phyloP scores from a whole-genome alignment of 2,797 vertebrate genomes.

The Etheostoma nigrum region DNA sequence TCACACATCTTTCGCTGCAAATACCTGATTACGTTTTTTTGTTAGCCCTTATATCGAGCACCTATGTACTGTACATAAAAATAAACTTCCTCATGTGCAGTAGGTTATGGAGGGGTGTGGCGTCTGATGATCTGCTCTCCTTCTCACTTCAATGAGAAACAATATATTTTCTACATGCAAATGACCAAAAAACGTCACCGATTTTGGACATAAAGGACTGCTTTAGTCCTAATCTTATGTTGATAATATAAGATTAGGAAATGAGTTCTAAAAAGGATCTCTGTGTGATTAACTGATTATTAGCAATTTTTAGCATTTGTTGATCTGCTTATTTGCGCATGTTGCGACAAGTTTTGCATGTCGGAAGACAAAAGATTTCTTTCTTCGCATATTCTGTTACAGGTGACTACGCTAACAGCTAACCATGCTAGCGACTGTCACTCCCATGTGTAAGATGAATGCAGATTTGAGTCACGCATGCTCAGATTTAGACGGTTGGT shows the following conservation, averaged over 20 bases:
- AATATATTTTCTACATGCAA: background rate
- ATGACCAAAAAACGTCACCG: background rate
- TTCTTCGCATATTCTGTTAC: background rate
- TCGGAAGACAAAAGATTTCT: background rate
- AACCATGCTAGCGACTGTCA: background rate
- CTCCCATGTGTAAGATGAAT: no score
- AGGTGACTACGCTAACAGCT: background rate
- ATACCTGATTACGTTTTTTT: constrained; percentile 12
- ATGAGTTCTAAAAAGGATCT: background rate
- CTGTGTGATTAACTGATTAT: background rate
- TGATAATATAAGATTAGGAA: background rate
- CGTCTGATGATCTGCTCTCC: constrained; percentile 2
- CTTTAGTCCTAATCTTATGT: background rate
- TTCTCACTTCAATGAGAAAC: background rate
- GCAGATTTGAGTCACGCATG: no score
- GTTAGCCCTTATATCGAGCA: background rate
- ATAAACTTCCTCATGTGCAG: background rate
- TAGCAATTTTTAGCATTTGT: background rate
- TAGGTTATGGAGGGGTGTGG: background rate
- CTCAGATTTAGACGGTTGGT: no score
- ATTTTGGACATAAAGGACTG: background rate
- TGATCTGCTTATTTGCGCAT: background rate
- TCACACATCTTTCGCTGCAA: constrained; percentile 16
- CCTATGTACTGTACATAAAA: background rate
- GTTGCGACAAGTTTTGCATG: background rate